Base-by-base conservation (phyloP, 2,888 invertebrate genomes). In the Agriopis marginaria region DNA sequence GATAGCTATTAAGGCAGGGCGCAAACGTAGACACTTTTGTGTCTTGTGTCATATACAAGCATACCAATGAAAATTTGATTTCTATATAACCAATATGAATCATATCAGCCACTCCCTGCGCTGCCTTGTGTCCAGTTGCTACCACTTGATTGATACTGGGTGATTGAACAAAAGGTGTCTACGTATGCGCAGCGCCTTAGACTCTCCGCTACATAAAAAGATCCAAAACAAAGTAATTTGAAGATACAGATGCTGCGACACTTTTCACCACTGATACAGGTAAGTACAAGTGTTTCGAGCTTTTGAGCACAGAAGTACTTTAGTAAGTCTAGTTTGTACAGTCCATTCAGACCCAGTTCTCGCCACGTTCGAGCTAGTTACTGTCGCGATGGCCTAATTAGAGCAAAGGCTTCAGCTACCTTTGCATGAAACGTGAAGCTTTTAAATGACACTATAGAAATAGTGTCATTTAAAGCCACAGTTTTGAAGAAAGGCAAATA, bases 321-420 rank as follows among this genome's bases (percentile, higher is more conserved):
- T 42, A 39, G 58, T 23, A 50, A 66, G 60, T 54, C 54, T 49
- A 66, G 58, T 54, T 59, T 50, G 45, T 32, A 59, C 54, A 50
- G 55, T 23, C 54, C 23, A 64, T 63, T 68, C 63, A 63, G 62
- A 63, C 59, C n/a, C 59, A 66, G 64, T 58, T 71, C 54, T 63
- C 23, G 55, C 42, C 55, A 56, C 40, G 50, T 9, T 51, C 17
- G 45, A 39, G 55, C 23, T 55, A 51, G 45, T 45, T 39, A 45
- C 40, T 32, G 42, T 62, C 53, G 62, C 53, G 53, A 59, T 63
- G 68, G 56, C 59, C 63, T 45, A 63, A 68, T 68, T 68, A 58
- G 45, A 39, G 45, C 49, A 62, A 56, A 50, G 17, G 17, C 12
- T 42, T 32, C 11, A 51, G 42, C 50, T 61, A 50, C 50, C 62